A percentile compares a stretch with the other conserved stretches of the same genome.
Conservation (phyloP, 2,797 vertebrate genomes). For the Ara ararauna region DNA sequence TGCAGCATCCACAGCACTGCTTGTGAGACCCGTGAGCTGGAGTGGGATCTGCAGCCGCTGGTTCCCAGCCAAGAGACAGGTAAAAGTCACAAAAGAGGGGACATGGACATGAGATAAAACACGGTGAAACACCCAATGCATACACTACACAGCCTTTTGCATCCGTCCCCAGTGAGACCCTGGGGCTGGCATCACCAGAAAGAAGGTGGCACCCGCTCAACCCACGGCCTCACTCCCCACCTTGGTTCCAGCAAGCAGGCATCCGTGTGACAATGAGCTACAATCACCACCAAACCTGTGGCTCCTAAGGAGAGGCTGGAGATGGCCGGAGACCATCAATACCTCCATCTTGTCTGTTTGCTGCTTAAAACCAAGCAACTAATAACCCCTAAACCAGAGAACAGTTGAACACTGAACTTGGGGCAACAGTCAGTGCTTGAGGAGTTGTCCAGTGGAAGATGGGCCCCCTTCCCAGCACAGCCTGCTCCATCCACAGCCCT, state of each 20-base stretch:
- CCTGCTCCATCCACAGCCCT: not conserved
- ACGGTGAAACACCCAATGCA: too few species aligned
- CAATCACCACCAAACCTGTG: not conserved
- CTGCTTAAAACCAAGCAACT: not conserved
- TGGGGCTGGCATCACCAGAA: not conserved
- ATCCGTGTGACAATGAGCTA: not conserved
- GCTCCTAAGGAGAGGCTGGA: not conserved
- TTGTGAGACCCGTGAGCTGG: not conserved
- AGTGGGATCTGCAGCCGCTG: not conserved
- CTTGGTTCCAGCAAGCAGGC: fast-evolving
- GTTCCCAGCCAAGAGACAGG: not conserved
- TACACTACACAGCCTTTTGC: fast-evolving
- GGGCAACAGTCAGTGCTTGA: not conserved
- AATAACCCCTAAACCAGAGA: not conserved
- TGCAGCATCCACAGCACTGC: not conserved
- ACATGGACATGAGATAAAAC: not conserved
- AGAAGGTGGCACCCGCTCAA: not conserved
- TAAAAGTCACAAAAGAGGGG: not conserved
- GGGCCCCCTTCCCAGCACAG: not conserved
- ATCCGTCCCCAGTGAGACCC: not conserved
- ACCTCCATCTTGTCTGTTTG: not conserved
- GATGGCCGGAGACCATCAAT: not conserved
- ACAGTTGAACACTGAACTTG: not conserved
- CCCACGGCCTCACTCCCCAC: not conserved
- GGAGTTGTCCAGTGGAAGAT: not conserved